Evolutionary conservation across 92 coral and sea anemone genomes (phyloP).

Genomic region (Porites lobata): DNA sequence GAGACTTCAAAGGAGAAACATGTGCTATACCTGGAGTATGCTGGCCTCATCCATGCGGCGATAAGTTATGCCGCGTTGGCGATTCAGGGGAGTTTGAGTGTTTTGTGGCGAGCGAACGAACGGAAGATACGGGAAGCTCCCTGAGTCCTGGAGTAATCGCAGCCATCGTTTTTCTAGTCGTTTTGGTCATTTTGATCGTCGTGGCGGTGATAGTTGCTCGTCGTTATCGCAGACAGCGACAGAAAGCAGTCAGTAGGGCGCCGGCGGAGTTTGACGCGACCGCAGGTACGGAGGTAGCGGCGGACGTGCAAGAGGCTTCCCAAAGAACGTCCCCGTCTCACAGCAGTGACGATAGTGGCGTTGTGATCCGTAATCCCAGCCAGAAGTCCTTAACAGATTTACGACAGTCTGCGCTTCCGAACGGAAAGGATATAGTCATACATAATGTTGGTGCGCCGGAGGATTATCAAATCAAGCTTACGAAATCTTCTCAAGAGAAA

Average conservation of each 20-base stretch:
- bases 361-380: constrained; percentile 91
- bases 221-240: constrained; percentile 70
- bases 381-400: constrained; percentile 76
- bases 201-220: constrained; percentile 91
- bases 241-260: constrained; percentile 56
- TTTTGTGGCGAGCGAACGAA: constrained; percentile 7
- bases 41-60: constrained; percentile 41
- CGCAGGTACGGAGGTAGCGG: constrained; percentile 72
- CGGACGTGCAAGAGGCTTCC: constrained; percentile 81
- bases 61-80: constrained; percentile 31
- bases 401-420: constrained; percentile 57
- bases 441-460: constrained; percentile 94
- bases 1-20: constrained; percentile 64
- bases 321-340: constrained; percentile 94
- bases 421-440: constrained; percentile 83
- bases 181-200: constrained; percentile 80
- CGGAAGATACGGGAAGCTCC: constrained; percentile 36
- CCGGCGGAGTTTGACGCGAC: constrained; percentile 74
- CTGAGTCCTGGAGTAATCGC: constrained; percentile 93
- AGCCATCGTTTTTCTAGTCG: constrained; percentile 88
- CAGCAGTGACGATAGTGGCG: constrained; percentile 98
- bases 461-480: constrained; percentile 88
- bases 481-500: constrained; percentile 81
- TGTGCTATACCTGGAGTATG: constrained; percentile 65
- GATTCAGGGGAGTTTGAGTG: constrained; percentile 48